These are phyloP conservation scores for Aphidius ervi DNA, from an alignment of 1,140 invertebrate species.

Conservation along the genomic window DNA sequence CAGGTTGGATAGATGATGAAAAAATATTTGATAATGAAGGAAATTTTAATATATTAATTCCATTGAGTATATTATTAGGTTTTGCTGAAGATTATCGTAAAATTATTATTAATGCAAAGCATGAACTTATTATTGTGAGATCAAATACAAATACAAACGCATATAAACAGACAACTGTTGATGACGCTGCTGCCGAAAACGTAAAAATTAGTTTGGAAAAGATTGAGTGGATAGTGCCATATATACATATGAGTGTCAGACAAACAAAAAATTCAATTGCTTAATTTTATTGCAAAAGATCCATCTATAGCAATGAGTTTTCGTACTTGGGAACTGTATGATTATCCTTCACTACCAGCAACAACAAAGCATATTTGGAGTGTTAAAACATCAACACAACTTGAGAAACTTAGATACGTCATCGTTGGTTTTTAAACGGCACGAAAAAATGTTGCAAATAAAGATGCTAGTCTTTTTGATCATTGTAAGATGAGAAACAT, in stretches of 20 bases:
- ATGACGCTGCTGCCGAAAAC: background rate
- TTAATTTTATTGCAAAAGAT: slow-evolving; percentile 30
- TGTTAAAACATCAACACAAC: slow-evolving; percentile 29
- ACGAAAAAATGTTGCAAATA: slow-evolving; percentile 10
- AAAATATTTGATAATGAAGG: slow-evolving; percentile 20
- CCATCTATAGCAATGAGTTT: slow-evolving; percentile 33
- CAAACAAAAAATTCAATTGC: slow-evolving; percentile 25
- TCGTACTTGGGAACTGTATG: slow-evolving; percentile 41
- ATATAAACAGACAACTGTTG: slow-evolving; percentile 7
- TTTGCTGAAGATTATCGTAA: slow-evolving; percentile 52
- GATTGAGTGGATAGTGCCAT: slow-evolving; percentile 28
- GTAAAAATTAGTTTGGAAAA: slow-evolving; percentile 24
- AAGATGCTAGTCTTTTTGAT: slow-evolving; percentile 26
- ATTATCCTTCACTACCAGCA: slow-evolving; percentile 39
- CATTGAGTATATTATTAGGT: slow-evolving; percentile 42
- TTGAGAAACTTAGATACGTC: slow-evolving; percentile 31
- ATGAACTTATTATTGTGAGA: slow-evolving; percentile 47
- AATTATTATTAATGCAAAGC: slow-evolving; percentile 48
- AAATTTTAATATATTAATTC: slow-evolving; percentile 43
- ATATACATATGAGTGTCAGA: slow-evolving; percentile 29
- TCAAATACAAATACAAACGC: slow-evolving; percentile 33
- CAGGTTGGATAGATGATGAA: slow-evolving; percentile 31
- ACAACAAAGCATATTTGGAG: slow-evolving; percentile 30
- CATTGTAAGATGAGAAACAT: slow-evolving; percentile 27
- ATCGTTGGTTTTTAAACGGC: slow-evolving; percentile 26